Percentiles rank a stretch among this genome's conserved stretches.
These are phyloP conservation scores for Ophiodon elongatus DNA, from an alignment of 2,113 vertebrate species.

Conservation along the genomic window DNA sequence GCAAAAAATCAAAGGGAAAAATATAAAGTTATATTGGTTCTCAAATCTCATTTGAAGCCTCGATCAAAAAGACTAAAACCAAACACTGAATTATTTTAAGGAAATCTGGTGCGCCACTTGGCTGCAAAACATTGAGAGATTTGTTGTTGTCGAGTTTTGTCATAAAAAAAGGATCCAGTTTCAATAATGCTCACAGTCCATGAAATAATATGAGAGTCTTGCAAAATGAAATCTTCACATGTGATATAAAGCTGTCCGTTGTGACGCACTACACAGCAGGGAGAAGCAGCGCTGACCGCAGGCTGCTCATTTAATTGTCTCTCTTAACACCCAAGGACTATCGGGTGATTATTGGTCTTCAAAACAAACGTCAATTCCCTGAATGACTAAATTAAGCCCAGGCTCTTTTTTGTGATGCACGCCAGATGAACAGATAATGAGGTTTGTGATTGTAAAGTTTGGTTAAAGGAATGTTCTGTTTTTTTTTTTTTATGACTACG, in stretches of 20 bases:
- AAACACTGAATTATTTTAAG: background rate
- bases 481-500: constrained; percentile 50
- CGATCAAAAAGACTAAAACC: background rate
- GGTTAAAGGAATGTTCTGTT: constrained; percentile 41
- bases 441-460: constrained; percentile 38
- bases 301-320: constrained; percentile 32
- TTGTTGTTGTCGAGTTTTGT: background rate
- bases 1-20: background rate
- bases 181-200: constrained; percentile 1
- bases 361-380: constrained; percentile 33
- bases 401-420: constrained; percentile 15
- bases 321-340: constrained; percentile 4
- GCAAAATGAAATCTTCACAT: constrained; percentile 13
- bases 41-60: background rate
- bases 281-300: background rate
- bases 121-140: background rate
- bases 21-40: background rate
- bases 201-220: background rate
- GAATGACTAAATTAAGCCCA: constrained; percentile 28
- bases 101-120: background rate
- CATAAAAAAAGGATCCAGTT: constrained; percentile 3
- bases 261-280: background rate
- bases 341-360: constrained; percentile 31
- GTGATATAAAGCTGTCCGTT: constrained; percentile 21
- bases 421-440: constrained; percentile 43